Evolutionary conservation across 2,797 vertebrate genomes (phyloP), one percentile per base, ranked within the genome.

Genomic region (Novumbra hubbsi): DNA sequence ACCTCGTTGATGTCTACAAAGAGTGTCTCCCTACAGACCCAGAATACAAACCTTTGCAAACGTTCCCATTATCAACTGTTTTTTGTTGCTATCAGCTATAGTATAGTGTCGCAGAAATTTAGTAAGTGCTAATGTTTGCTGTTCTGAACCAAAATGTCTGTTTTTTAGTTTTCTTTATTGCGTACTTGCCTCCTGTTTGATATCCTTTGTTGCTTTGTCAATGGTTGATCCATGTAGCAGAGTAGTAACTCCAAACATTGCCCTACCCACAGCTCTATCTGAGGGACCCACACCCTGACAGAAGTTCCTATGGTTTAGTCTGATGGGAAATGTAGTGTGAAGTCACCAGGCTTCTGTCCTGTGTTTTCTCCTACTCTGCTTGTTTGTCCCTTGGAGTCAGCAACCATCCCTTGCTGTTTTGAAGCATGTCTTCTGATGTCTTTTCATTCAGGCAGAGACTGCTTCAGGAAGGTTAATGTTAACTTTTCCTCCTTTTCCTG

Each of bases 201-300:
- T 38, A 65, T 71, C 32, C 30, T 24, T 32, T 57, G 50, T 57
- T 71, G 64, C 67, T 69, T 72, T 48, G 45, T 66, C 55, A 52
- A 69, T 73, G 63, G 64, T 71, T 52, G 48, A 57, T 73, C 55
- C 55, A 67, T 57, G 65, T 76, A 68, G 65, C 57, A 24, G 49
- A 81, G 71, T 74, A 72, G 72, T 78, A 76, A 82, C 78, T 73
- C 70, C 55, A 60, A 60, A 24, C 55, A 74, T 79, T 70, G 78
- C 89, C 88, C 87, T 77, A 80, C 89, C 86, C 78, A 85, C 87
- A 88, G 87, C 82, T 88, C 79, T 83, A 49, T 76, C 77, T 81
- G 77, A 83, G 83, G 79, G 75, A 85, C 81, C 79, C 75, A 21
- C 77, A 78, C 78, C 80, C 60, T 78, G 81, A 81, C 76, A 74